Percentiles rank a stretch among this genome's conserved stretches.
These are phyloP conservation scores for Sander vitreus DNA, from an alignment of 2,113 vertebrate genomes.

Conservation along the genomic window DNA sequence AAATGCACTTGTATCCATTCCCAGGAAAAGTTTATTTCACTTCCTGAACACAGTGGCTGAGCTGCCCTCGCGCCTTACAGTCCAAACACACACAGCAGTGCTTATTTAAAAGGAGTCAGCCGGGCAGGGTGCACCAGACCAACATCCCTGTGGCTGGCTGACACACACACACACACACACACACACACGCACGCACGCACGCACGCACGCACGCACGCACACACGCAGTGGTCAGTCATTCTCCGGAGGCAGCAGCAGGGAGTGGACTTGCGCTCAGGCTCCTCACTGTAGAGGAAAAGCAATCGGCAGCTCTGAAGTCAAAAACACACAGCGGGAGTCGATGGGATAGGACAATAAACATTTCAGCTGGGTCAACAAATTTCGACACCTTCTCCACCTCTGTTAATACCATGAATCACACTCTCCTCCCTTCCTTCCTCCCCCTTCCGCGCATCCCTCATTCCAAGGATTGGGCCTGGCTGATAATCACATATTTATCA, in stretches of 20 bases:
- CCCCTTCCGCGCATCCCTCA: conserved; percentile 1
- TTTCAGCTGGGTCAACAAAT: conserved; percentile 52
- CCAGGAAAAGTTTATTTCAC: background rate
- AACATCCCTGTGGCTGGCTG: too few species aligned
- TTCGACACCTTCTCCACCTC: conserved; percentile 28
- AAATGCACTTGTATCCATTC: background rate
- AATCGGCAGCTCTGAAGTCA: background rate
- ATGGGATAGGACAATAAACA: conserved; percentile 21
- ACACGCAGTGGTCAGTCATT: conserved; percentile 22
- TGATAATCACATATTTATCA: conserved; percentile 10
- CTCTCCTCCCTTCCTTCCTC: conserved; percentile 4
- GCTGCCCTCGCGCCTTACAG: conserved; percentile 34
- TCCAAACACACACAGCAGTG: conserved; percentile 37
- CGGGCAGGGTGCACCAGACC: conserved; percentile 56
- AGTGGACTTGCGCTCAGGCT: conserved; percentile 34
- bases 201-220: conserved; percentile 7
- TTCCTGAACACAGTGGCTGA: conserved; percentile 17
- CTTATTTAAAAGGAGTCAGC: conserved; percentile 69
- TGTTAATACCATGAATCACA: background rate
- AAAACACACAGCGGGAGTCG: conserved; percentile 29
- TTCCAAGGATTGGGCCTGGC: background rate
- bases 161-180: conserved; percentile 10
- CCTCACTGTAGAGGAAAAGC: conserved; percentile 14
- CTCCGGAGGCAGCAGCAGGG: conserved; percentile 33
- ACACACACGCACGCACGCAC: conserved; percentile 11